Evolutionary conservation across 2,113 vertebrate genomes (phyloP).

Genomic region (Epinephelus fuscoguttatus): DNA sequence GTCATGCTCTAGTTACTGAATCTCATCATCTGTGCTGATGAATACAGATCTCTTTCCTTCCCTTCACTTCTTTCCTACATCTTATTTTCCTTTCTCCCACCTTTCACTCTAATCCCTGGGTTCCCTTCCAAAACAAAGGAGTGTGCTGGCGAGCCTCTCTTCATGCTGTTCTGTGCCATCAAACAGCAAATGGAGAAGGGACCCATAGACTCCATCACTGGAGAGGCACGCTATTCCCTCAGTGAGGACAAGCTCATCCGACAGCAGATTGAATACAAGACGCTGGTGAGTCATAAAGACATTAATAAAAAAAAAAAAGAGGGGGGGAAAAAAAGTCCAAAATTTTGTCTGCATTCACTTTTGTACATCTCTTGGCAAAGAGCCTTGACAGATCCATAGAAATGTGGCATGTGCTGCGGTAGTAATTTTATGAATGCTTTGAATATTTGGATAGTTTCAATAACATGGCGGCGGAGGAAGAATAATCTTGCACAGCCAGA

Average conservation of each 20-base stretch:
- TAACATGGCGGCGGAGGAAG: neutral
- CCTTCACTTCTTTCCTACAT: slow-evolving; percentile 12
- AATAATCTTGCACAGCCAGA: slow-evolving; percentile 8
- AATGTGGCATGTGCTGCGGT: slow-evolving; percentile 14
- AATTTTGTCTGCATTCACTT: slow-evolving; percentile 27
- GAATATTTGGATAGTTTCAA: slow-evolving; percentile 18
- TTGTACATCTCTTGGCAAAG: slow-evolving; percentile 15
- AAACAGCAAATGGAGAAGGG: slow-evolving; percentile 99
- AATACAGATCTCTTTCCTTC: slow-evolving; percentile 43
- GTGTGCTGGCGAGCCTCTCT: slow-evolving; percentile 94
- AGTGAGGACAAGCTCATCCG: slow-evolving; percentile 97
- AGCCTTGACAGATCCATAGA: slow-evolving; percentile 12
- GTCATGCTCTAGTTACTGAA: slow-evolving; percentile 19
- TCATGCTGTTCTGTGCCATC: slow-evolving; percentile 97
- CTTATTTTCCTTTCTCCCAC: slow-evolving; percentile 50
- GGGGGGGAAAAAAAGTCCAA: neutral
- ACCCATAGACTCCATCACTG: slow-evolving; percentile 94
- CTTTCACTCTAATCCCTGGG: slow-evolving; percentile 54
- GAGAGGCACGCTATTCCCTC: slow-evolving; percentile 94
- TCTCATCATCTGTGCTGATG: slow-evolving; percentile 37
- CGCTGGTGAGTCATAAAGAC: slow-evolving; percentile 87
- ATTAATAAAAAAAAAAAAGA: neutral
- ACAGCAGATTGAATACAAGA: slow-evolving; percentile 97
- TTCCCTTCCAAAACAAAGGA: slow-evolving; percentile 84
- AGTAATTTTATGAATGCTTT: slow-evolving; percentile 18